A percentile compares a stretch with the other conserved stretches of the same genome.
phyloP scores from a whole-genome alignment of 2,113 vertebrate species.

The Rutilus rutilus region DNA sequence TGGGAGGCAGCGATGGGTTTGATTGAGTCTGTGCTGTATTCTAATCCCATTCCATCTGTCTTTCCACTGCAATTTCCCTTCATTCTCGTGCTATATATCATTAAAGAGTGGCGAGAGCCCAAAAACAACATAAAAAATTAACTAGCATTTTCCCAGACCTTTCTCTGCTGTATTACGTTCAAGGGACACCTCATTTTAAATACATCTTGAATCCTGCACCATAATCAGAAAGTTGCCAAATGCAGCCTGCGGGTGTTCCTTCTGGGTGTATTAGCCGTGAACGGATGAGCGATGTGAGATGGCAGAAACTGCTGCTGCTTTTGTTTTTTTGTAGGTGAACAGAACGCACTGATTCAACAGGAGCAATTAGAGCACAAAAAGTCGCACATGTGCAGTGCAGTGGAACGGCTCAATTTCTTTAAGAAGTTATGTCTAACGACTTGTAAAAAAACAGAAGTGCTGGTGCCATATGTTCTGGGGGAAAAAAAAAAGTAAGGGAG shows the following conservation, averaged over 20 bases:
- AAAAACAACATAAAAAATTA: neutral
- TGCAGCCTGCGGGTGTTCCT: neutral
- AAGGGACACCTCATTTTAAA: neutral
- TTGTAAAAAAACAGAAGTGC: conserved; percentile 54
- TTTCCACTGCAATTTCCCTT: neutral
- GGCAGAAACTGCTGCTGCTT: conserved; percentile 40
- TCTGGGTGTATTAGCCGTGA: conserved; percentile 4
- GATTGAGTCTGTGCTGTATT: neutral
- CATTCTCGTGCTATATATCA: neutral
- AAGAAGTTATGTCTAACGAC: conserved; percentile 60
- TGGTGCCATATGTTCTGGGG: conserved; percentile 60
- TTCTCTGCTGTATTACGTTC: neutral
- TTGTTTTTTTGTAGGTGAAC: conserved; percentile 46
- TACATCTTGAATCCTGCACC: conserved; percentile 8
- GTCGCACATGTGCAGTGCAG: conserved; percentile 38
- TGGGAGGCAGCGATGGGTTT: neutral
- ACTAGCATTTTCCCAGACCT: neutral
- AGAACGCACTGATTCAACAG: conserved; percentile 18
- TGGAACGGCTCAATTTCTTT: conserved; percentile 54
- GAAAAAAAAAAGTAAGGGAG: neutral
- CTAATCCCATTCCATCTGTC: conserved; percentile 21
- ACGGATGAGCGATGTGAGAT: neutral
- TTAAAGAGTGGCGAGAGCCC: conserved; percentile 1
- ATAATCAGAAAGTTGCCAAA: conserved; percentile 27
- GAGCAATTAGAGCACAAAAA: conserved; percentile 27